Evolutionary conservation across 2,888 invertebrate genomes (phyloP), one percentile per base, ranked within the genome.

Genomic region (Lasius fuliginosus): DNA sequence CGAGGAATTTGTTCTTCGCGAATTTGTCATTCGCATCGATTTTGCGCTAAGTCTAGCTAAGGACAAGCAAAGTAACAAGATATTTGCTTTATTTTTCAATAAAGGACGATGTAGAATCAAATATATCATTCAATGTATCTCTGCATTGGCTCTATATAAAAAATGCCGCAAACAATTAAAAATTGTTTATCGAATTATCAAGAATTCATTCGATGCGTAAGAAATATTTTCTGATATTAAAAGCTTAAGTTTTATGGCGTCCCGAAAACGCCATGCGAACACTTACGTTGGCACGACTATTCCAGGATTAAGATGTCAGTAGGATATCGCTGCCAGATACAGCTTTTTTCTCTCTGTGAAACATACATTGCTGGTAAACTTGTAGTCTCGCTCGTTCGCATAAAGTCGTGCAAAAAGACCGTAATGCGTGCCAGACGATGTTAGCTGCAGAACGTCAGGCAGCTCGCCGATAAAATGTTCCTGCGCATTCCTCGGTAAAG

Each of bases 361-460:
- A 40, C 27, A 8, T 49, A 49, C 71, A 62, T 73, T 60, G 73
- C 12, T 3, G 36, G 49, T 49, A 9, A 46, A 62, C 46, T 33
- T 18, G 33, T 27, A 42, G 42, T 68, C 27, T 53, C 68, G 30
- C 12, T 18, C 56, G 18, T 56, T 27, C 76, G 27, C 27, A 30
- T 27, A 42, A 67, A 79, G 71, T 23, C 9, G 49, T 73, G 73
- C 15, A 62, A 62, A 62, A 73, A 36, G 71, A 71, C 12, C 12
- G 79, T 9, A 83, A 30, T 60, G 58, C 74, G 49, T 40, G 74
- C 74, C 74, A 83, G 49, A 65, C 67, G 56, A 36, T 69, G 74
- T 42, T 73, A 60, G 46, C 73, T 40, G 53, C n/a, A 56, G 9
- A 56, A 77, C 12, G 18, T 4, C 36, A n/a, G 23, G 46, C 23